These are phyloP conservation scores for Amblyteles armatorius DNA, from an alignment of 2,888 invertebrate genomes.

Conservation along the genomic window DNA sequence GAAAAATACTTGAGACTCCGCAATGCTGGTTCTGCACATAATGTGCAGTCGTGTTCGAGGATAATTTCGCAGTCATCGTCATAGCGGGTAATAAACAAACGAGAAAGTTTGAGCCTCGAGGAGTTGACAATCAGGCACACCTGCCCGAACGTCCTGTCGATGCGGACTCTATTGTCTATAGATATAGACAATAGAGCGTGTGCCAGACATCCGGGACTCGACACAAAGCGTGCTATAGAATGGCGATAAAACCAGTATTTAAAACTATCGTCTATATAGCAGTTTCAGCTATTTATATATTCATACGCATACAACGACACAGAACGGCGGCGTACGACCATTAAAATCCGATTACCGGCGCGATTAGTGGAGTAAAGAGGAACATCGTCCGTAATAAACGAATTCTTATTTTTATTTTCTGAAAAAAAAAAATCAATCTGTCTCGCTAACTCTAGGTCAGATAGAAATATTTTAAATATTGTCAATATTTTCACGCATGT, in stretches of 20 bases:
- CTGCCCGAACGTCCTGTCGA: not conserved
- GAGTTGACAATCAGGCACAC: not conserved
- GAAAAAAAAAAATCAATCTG: no score
- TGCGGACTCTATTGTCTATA: not conserved
- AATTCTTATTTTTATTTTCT: no score
- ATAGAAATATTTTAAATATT: no score
- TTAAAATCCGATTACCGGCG: no score
- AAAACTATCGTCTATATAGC: no score
- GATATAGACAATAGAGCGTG: not conserved
- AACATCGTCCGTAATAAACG: no score
- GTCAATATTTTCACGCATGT: no score
- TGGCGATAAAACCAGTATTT: not conserved
- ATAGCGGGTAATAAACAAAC: slow-evolving; percentile 3
- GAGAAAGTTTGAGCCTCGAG: slow-evolving; percentile 12
- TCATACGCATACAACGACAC: not conserved
- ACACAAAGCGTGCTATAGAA: not conserved
- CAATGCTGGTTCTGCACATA: not conserved
- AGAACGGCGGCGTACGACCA: no score
- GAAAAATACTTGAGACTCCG: not conserved
- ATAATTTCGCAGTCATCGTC: not conserved
- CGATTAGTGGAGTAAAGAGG: no score
- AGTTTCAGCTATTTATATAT: not conserved
- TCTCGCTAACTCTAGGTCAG: no score
- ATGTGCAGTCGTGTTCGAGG: not conserved
- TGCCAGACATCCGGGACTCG: not conserved